Evolutionary conservation across 2,797 vertebrate genomes (phyloP).

Genomic region (Alectoris magna): DNA sequence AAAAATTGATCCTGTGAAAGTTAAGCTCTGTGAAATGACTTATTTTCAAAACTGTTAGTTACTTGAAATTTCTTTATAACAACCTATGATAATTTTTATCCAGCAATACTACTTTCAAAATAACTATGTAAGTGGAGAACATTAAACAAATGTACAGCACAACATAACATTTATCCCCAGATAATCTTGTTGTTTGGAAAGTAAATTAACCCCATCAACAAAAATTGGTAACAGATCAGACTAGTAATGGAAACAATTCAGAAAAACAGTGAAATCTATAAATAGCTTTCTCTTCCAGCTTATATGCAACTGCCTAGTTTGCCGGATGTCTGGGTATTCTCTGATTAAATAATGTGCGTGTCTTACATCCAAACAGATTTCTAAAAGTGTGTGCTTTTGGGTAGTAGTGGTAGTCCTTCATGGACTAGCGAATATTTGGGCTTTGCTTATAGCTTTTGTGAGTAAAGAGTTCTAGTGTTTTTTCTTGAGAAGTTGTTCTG

Average conservation of each 20-base stretch:
- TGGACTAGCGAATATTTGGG: neutral
- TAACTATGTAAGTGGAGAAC: conserved; percentile 18
- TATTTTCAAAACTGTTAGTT: neutral
- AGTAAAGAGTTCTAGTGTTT: neutral
- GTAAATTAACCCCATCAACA: neutral
- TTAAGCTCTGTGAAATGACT: neutral
- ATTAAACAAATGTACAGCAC: conserved; percentile 33
- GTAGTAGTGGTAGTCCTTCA: neutral
- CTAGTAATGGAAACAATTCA: neutral
- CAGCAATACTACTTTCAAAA: conserved; percentile 25
- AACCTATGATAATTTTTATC: neutral
- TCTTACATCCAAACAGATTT: neutral
- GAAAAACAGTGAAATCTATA: neutral
- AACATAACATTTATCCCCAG: neutral
- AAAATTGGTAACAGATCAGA: neutral
- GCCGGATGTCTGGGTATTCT: neutral
- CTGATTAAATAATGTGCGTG: neutral
- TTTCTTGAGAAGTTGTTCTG: neutral
- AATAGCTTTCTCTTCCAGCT: neutral
- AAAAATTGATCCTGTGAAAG: conserved; percentile 10
- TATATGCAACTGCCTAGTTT: neutral
- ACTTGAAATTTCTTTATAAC: conserved; percentile 13
- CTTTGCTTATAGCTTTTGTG: neutral
- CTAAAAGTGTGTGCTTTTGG: neutral
- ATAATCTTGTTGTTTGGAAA: neutral